Base-by-base conservation (phyloP, 2,113 vertebrate species). In the Engystomops pustulosus region DNA sequence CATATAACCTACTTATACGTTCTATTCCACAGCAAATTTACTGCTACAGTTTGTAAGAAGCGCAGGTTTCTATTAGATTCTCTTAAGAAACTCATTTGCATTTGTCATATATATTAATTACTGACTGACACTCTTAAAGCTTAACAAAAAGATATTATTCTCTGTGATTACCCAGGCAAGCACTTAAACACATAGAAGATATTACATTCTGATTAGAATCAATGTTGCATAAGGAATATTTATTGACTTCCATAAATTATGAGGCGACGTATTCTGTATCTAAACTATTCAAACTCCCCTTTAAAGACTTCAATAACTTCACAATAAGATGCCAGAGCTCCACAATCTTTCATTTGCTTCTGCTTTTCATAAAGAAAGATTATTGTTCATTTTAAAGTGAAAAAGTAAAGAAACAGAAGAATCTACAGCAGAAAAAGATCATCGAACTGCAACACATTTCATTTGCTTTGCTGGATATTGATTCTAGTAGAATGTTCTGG, bases 1-100 rank as follows among this genome's bases (percentile, higher is more conserved):
- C 82, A 84, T 78, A 41, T 84, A 84, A 84, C 80, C 80, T 84
- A 84, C 82, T 84, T 84, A 78, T 45, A 60, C 69, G 41, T 82
- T 45, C 41, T 82, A 53, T 55, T 84, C 45, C 47, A 65, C 7
- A 8, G 51, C 14, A 74, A 82, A 74, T 69, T 76, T 69, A 69
- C 82, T 36, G 72, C 45, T 10, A 25, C 62, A 30, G 17, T 78
- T 77, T 77, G 75, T 68, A 65, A 25, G 72, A 78, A 69, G 20
- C n/a, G 11, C 23, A 78, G 60, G 23, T 78, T 69, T 78, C 72
- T 53, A 77, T 68, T 68, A 69, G 20, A 84, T 78, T 78, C 82
- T 69, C 45, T 77, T 69, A 69, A 84, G 71, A 53, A 81, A n/a
- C 45, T 78, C 7, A 78, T 84, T 69, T 84, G 47, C 74, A 84